Evolutionary conservation across 1,140 invertebrate species (phyloP), one percentile per base, ranked within the genome.

Genomic region (Babylonia areolata): DNA sequence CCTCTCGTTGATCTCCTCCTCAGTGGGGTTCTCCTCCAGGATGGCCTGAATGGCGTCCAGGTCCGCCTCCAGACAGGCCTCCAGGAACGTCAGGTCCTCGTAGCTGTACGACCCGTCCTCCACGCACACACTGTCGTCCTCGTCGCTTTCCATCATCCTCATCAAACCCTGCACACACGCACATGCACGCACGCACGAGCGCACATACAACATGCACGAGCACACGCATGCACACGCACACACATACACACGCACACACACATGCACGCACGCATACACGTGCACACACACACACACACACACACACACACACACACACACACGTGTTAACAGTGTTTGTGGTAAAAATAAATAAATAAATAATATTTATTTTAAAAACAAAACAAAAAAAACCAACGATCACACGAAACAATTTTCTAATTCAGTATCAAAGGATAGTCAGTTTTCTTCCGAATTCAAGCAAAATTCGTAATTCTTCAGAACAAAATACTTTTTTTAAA

Each of bases 1-100:
- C 37, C 89, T 86, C 80, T 92, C 91, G 80, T 92, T 91, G 17
- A 92, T 84, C 80, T 92, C 91, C 40, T 92, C 91, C 31, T 88
- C 88, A 0, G 90, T 90, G 0, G 90, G 90, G 35, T 87, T 89
- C n/a, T 92, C 91, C 31, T 92, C 91, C 3, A 92, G 71, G 39
- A 92, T 91, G 51, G 88, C 83, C n/a, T 89, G 89, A 2, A 92
- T 80, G 40, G 88, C 89, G 73, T 92, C 91, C 31, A 89, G 85
- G 80, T 92, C 91, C 1, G 85, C 81, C n/a, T 92, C 91, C 69
- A 90, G 73, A 46, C 89, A 90, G 6, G 90, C 91, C 77, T 92
- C 91, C 64, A 92, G 75, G 80, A 92, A 88, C 20, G 90, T 91
- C 40, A 90, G 88, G 42, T 92, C 91, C 81, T 92, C 91, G 78